These are phyloP conservation scores for Muntiacus muntjak DNA, from an alignment of 2,113 vertebrate species.

Conservation along the genomic window DNA sequence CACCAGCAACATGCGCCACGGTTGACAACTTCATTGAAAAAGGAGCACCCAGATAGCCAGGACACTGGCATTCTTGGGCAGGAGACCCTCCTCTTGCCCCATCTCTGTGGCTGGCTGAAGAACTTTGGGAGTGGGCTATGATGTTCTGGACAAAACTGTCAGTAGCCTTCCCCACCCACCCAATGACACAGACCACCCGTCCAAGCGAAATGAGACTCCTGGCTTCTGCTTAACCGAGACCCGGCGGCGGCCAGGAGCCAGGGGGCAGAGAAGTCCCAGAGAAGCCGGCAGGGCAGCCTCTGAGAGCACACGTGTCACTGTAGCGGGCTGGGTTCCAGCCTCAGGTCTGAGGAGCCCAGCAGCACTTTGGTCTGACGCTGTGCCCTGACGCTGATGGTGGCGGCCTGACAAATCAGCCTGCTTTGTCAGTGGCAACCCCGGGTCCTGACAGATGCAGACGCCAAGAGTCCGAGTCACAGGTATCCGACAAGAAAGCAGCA, in stretches of 20 bases:
- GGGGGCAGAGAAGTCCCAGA: not conserved
- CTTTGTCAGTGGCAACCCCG: not conserved
- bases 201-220: not conserved
- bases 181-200: not conserved
- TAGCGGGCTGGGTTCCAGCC: not conserved
- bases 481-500: not conserved
- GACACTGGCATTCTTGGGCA: not conserved
- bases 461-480: not conserved
- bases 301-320: not conserved
- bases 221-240: not conserved
- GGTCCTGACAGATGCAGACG: not conserved
- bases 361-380: not conserved
- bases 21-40: not conserved
- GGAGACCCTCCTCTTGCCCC: not conserved
- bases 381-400: not conserved
- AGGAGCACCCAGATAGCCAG: not conserved
- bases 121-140: not conserved
- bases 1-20: accelerated
- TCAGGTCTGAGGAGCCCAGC: not conserved
- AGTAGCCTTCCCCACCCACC: not conserved
- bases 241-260: not conserved
- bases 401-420: not conserved
- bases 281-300: not conserved
- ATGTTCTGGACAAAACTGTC: not conserved
- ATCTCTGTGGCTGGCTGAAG: not conserved